Evolutionary conservation across 2,797 vertebrate genomes (phyloP).

Genomic region (Okamejei kenojei): DNA sequence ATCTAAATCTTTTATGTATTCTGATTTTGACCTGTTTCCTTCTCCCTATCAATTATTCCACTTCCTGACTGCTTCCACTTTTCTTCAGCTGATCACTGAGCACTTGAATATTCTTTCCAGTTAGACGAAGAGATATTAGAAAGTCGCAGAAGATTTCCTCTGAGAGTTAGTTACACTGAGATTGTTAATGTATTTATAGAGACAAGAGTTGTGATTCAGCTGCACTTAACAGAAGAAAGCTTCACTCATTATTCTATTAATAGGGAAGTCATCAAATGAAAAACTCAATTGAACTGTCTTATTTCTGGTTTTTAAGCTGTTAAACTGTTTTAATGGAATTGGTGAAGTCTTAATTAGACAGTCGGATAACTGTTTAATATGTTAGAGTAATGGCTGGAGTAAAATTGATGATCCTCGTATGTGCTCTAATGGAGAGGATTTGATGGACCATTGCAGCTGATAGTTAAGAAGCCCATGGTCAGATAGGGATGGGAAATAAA

Average conservation of each 20-base stretch:
- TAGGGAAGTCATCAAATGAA: background rate
- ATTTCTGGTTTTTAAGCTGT: background rate
- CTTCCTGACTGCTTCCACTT: background rate
- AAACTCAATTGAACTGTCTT: background rate
- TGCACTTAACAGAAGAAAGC: background rate
- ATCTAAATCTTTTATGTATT: background rate
- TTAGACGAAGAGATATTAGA: background rate
- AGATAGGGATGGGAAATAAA: too few relatives aligned
- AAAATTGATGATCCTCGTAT: background rate
- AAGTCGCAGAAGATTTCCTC: background rate
- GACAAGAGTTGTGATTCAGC: background rate
- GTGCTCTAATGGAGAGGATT: background rate
- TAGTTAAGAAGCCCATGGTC: too few relatives aligned
- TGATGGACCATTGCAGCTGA: background rate
- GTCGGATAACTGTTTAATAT: background rate
- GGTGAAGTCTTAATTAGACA: background rate
- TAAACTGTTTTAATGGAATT: background rate
- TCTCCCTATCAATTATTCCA: too few relatives aligned
- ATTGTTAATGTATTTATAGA: background rate
- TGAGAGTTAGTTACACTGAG: background rate
- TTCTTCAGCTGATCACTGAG: background rate
- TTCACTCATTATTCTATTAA: constrained; percentile 6
- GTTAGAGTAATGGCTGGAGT: background rate
- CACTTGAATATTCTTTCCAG: background rate
- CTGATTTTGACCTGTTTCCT: background rate